Conservation (phyloP, 2,113 vertebrate species). For the Hoplias malabaricus region DNA sequence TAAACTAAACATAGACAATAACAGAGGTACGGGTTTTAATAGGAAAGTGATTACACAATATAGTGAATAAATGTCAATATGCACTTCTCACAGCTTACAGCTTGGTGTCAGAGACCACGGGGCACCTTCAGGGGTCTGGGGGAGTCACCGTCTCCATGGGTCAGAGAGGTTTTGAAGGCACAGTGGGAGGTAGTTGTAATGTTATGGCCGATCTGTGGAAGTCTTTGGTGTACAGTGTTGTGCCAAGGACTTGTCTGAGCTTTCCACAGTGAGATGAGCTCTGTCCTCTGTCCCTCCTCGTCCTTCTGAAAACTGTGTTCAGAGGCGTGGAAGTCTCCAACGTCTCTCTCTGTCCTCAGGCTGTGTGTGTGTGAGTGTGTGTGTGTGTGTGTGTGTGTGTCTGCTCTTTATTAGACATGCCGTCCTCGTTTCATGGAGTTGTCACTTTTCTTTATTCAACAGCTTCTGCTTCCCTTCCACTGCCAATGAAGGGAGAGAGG, state of each 20-base stretch:
- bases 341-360: conserved; percentile 4
- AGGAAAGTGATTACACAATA: too few relatives aligned
- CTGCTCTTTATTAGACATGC: conserved; percentile 31
- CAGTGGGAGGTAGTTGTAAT: too few relatives aligned
- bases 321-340: neutral
- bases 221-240: neutral
- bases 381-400: neutral
- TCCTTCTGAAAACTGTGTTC: conserved; percentile 10
- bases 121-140: too few relatives aligned
- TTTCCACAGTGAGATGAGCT: neutral
- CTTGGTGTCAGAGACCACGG: too few relatives aligned
- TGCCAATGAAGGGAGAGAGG: neutral
- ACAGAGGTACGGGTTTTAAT: too few relatives aligned
- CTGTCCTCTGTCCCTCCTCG: neutral
- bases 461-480: neutral
- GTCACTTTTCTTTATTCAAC: conserved; percentile 25
- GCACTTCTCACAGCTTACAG: too few relatives aligned
- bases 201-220: neutral
- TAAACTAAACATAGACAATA: too few relatives aligned
- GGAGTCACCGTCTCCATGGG: too few relatives aligned
- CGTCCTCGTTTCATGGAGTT: conserved; percentile 14
- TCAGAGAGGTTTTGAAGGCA: too few relatives aligned
- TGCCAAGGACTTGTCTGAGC: neutral
- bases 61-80: too few relatives aligned
- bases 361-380: neutral